Evolutionary conservation across 2,888 invertebrate species (phyloP), one percentile per base, ranked within the genome.

Genomic region (Yponomeuta sedellus): DNA sequence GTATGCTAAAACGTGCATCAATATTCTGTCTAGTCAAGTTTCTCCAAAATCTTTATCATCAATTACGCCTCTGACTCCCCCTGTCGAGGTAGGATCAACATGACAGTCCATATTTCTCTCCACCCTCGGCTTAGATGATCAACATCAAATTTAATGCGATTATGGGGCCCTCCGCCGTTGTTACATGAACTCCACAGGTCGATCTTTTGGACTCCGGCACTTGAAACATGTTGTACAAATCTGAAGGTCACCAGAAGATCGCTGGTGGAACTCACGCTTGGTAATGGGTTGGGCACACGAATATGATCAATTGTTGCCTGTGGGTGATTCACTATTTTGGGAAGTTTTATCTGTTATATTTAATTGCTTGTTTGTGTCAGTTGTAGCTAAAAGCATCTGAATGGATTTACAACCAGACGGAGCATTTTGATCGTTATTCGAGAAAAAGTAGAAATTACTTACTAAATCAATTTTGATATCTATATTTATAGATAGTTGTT

Each of bases 121-220:
- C 10, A 62, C 62, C 39, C 19, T 81, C 82, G 72, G 72, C 75
- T 81, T 78, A 70, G 76, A 71, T 74, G 78, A 81, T 82, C 78
- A 81, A 73, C 80, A 83, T 84, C 83, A 80, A 70, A 65, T 70
- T 68, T 83, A 82, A 82, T 81, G 76, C 78, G 80, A 83, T 83
- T 66, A 66, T 34, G 61, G 39, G 22, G 39, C 66, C 63, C 66
- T 66, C 64, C 39, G 25, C n/a, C 57, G 58, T 66, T 63, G 63
- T 66, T 52, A 39, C 10, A 52, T 2, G 44, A 52, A 52, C 16
- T 52, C 16, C 44, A 16, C 16, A 12, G 44, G 4, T 52, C 44
- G 16, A 12, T 16, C 12, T 52, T 52, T 52, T 12, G 44, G 44
- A 16, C 44, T 5, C 5, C 12, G 3, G 16, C 16, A 52, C 16